A percentile compares a stretch with the other conserved stretches of the same genome.
Evolutionary conservation across 2,888 invertebrate genomes (phyloP).

Genomic region (Leptura quadrifasciata): DNA sequence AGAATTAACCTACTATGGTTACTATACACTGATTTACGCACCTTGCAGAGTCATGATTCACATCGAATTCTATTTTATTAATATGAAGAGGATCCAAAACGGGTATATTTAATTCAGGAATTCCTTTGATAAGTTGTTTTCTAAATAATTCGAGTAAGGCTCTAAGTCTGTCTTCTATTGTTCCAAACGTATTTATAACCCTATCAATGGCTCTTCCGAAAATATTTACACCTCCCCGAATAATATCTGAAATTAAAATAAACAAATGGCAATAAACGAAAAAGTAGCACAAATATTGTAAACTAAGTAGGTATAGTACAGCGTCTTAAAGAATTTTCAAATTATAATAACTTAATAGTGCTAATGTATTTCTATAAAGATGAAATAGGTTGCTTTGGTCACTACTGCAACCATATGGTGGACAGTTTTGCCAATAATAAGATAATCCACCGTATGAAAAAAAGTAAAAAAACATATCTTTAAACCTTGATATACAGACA

Average conservation of each 20-base stretch:
- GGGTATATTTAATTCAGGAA: constrained; percentile 72
- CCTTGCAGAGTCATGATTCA: constrained; percentile 70
- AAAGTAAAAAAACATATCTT: too few relatives aligned
- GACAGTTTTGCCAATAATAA: too few relatives aligned
- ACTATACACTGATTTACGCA: constrained; percentile 53
- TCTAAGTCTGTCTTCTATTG: constrained; percentile 69
- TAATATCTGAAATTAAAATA: constrained; percentile 65
- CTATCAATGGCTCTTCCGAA: constrained; percentile 68
- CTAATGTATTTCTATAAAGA: too few relatives aligned
- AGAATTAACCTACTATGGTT: too few relatives aligned
- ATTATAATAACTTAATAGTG: too few relatives aligned
- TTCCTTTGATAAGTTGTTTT: constrained; percentile 69
- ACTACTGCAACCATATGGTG: too few relatives aligned
- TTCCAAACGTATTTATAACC: constrained; percentile 68
- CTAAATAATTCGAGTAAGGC: constrained; percentile 70
- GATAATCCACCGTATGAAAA: too few relatives aligned
- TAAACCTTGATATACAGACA: too few relatives aligned
- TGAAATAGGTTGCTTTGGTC: too few relatives aligned
- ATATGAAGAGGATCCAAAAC: constrained; percentile 72
- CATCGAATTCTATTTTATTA: constrained; percentile 70
- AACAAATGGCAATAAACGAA: constrained; percentile 14
- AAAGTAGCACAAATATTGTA: too few relatives aligned
- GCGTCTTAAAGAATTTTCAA: too few relatives aligned
- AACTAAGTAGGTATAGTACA: too few relatives aligned
- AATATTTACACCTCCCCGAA: constrained; percentile 68